Percentiles rank a stretch among this genome's conserved stretches.
These are phyloP conservation scores for Sabellastarte sp. DNA, from an alignment of 2,888 invertebrate species.

Conservation along the genomic window DNA sequence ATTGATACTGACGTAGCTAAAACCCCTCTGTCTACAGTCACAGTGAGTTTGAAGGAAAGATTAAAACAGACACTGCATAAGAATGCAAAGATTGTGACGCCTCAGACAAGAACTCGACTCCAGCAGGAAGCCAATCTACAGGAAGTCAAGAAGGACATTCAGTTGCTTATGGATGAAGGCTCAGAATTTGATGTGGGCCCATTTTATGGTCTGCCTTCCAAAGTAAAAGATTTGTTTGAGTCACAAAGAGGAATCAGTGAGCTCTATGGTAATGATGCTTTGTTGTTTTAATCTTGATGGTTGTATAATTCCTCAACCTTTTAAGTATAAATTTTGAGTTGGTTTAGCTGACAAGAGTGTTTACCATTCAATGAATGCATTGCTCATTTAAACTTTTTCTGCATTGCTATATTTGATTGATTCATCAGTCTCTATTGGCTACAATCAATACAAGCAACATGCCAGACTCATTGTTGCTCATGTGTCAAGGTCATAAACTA, in stretches of 20 bases:
- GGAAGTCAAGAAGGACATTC: background rate
- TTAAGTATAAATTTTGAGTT: too few relatives aligned
- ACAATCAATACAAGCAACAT: too few relatives aligned
- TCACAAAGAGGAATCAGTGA: conserved; percentile 75
- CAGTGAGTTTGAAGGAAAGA: background rate
- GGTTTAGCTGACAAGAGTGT: too few relatives aligned
- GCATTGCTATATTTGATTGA: too few relatives aligned
- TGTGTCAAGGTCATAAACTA: too few relatives aligned
- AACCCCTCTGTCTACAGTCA: background rate
- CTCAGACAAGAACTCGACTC: background rate
- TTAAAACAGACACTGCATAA: background rate
- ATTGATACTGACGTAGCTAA: background rate
- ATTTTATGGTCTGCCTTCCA: conserved; percentile 79
- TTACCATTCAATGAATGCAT: too few relatives aligned
- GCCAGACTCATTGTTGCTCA: too few relatives aligned
- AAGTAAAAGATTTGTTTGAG: conserved; percentile 72
- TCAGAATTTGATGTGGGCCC: conserved; percentile 32
- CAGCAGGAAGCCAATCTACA: background rate
- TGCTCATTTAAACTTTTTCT: too few relatives aligned
- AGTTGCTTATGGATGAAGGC: background rate
- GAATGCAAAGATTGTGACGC: background rate
- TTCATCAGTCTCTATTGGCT: too few relatives aligned
- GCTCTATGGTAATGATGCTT: conserved; percentile 86
- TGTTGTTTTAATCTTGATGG: too few relatives aligned
- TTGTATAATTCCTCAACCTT: too few relatives aligned